Conservation (phyloP, 2,113 vertebrate genomes). For the Lontra canadensis region DNA sequence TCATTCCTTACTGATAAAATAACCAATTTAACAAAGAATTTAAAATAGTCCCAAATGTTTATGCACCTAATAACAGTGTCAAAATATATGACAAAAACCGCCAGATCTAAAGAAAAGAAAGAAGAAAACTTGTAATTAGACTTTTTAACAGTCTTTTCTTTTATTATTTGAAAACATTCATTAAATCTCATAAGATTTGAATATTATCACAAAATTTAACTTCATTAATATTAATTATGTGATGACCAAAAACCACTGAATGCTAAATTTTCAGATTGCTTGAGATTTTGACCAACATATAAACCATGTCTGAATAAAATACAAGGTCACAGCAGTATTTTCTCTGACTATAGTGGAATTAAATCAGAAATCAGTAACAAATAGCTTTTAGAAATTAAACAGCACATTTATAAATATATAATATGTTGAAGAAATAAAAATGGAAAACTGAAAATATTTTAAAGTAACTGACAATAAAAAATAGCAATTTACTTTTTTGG, state of each 20-base stretch:
- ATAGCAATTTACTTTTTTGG: background rate
- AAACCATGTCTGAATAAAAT: background rate
- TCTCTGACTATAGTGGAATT: background rate
- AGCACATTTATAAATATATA: background rate
- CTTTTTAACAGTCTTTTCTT: background rate
- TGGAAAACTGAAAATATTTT: background rate
- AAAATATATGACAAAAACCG: background rate
- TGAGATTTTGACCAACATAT: background rate
- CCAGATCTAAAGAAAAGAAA: background rate
- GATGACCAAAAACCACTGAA: background rate
- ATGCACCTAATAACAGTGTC: background rate
- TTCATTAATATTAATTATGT: background rate
- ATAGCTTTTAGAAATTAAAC: background rate
- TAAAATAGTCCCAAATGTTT: background rate
- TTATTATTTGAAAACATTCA: background rate
- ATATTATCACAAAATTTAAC: background rate
- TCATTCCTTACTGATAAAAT: background rate
- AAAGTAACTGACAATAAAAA: background rate
- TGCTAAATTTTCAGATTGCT: background rate
- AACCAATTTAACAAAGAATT: background rate
- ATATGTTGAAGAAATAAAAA: background rate
- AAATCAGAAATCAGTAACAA: background rate
- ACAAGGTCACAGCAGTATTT: background rate
- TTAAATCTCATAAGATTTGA: background rate
- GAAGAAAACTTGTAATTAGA: background rate